These are phyloP conservation scores for Basileuterus tristriatus DNA, from an alignment of 2,797 vertebrate genomes.

Conservation along the genomic window DNA sequence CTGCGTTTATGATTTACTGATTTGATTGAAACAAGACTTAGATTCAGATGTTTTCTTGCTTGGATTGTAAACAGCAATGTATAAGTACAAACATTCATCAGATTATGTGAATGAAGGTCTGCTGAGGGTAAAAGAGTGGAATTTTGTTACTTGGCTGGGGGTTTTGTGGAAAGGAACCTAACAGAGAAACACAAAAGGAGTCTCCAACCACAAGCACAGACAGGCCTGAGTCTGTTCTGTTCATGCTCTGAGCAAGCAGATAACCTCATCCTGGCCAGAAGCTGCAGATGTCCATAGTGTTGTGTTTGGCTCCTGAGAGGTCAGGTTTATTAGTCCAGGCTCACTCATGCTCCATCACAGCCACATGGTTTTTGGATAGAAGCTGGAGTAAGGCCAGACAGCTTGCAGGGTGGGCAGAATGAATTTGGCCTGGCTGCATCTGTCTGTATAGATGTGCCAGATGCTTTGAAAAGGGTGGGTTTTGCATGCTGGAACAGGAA, in stretches of 20 bases:
- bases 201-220: not conserved
- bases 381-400: constrained; percentile 33
- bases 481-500: not conserved
- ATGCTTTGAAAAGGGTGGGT: not conserved
- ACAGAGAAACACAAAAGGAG: not conserved
- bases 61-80: not conserved
- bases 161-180: not conserved
- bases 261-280: not conserved
- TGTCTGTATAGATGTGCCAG: constrained; percentile 1
- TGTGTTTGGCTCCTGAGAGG: constrained; percentile 12
- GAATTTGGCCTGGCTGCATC: not conserved
- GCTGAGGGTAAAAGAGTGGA: not conserved
- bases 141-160: not conserved
- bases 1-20: not conserved
- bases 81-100: not conserved
- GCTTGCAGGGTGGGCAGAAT: constrained; percentile 17
- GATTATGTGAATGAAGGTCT: not conserved
- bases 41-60: not conserved
- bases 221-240: not conserved
- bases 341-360: not conserved
- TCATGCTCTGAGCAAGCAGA: not conserved
- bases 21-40: not conserved
- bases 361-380: not conserved
- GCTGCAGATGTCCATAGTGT: fast-evolving
- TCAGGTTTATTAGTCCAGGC: not conserved